Conservation (phyloP, 1,140 invertebrate species). For the Nebria ingens region DNA sequence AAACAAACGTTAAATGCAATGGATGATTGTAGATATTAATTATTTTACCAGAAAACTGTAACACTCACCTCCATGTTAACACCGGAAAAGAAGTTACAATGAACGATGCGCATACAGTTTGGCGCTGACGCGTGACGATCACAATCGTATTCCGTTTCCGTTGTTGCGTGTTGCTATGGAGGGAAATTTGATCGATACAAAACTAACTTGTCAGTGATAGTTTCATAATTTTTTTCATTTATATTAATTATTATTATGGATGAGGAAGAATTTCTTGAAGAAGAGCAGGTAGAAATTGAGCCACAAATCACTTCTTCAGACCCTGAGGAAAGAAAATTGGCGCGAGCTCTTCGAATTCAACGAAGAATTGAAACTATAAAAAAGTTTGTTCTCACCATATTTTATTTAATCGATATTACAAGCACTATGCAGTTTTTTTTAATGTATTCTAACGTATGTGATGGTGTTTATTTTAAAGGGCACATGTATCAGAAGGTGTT, state of each 20-base stretch:
- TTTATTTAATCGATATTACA: no score
- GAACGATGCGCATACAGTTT: neutral
- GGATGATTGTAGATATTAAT: conserved; percentile 14
- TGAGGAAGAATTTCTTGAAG: conserved; percentile 8
- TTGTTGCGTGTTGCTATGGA: conserved; percentile 11
- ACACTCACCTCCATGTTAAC: conserved; percentile 19
- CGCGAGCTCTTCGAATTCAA: conserved; percentile 47
- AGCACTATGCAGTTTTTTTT: no score
- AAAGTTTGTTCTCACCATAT: conserved; percentile 34
- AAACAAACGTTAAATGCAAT: neutral
- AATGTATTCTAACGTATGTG: no score
- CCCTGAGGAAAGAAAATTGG: conserved; percentile 50
- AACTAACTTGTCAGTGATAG: no score
- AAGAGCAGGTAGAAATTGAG: conserved; percentile 16
- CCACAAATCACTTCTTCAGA: conserved; percentile 32
- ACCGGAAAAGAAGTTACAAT: conserved; percentile 12
- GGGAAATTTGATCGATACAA: neutral
- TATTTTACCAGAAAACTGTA: conserved; percentile 4
- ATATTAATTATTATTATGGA: no score
- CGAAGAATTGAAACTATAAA: conserved; percentile 42
- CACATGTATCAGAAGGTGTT: conserved; percentile 18
- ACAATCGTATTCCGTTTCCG: conserved; percentile 11
- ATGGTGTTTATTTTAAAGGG: no score
- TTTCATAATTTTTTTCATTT: no score
- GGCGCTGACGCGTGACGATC: neutral